Percentiles rank a stretch among this genome's conserved stretches.
Evolutionary conservation across 2,113 vertebrate species (phyloP).

Genomic region (Ammodytes marinus): DNA sequence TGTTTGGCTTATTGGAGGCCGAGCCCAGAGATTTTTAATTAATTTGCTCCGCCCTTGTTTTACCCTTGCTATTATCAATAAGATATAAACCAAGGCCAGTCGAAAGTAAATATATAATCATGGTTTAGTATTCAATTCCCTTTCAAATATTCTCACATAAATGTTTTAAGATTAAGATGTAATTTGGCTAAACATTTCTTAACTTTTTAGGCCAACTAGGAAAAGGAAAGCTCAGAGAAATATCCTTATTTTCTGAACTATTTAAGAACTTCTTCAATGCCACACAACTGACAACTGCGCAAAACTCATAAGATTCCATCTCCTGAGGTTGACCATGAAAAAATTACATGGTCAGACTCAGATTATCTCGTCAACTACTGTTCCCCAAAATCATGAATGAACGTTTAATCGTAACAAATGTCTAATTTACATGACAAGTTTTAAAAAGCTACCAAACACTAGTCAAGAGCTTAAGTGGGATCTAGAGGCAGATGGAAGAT

Average conservation of each 20-base stretch:
- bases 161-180: not conserved
- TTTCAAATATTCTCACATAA: not conserved
- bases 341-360: too few relatives aligned
- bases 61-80: not conserved
- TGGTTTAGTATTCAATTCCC: not conserved
- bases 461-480: not conserved
- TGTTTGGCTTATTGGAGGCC: constrained; percentile 14
- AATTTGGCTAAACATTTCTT: not conserved
- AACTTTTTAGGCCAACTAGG: not conserved
- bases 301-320: not conserved
- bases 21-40: constrained; percentile 11
- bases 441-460: not conserved
- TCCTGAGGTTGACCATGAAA: not conserved
- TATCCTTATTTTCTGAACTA: too few relatives aligned
- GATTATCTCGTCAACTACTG: not conserved
- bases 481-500: not conserved
- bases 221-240: not conserved
- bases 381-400: not conserved
- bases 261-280: not conserved
- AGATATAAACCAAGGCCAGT: not conserved
- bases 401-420: not conserved
- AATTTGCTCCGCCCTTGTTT: not conserved
- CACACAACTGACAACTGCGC: not conserved
- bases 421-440: not conserved
- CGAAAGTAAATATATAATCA: not conserved